Base-by-base conservation (phyloP, 2,888 invertebrate genomes). In the Homarus gammarus region DNA sequence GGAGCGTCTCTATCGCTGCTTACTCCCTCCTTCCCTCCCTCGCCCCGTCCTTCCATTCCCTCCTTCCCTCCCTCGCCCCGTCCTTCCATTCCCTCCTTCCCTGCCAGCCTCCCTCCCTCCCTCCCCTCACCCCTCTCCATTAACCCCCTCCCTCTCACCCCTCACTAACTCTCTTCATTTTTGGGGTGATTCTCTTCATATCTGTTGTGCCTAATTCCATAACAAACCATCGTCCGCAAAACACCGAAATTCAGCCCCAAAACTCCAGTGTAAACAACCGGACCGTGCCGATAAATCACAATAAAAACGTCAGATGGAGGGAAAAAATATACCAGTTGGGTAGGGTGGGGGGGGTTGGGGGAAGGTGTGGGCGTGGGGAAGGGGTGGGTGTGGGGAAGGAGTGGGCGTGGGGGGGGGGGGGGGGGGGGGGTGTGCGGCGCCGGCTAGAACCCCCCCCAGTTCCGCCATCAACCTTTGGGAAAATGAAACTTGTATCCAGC, bases 401-500 rank as follows among this genome's bases (percentile, higher is more conserved):
- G 10, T 36, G 12, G 6, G 40, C 40, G n/a, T n/a, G 44, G n/a
- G n/a, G 12, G 49, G 27, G 44, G 31, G n/a, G 44, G 49, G 75
- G 40, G 44, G 27, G 75, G 49, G 44, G 75, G 44, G 44, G n/a
- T 44, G 44, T 8, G 8, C 12, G 12, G 27, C 72, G 18, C 72
- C 73, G 73, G 73, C 40, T 15, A 12, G n/a, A 73, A 22, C 40
- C 44, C 22, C 73, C 27, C 73, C 38, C 6, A 15, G 68, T n/a
- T 10, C 72, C 40, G 40, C 73, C 18, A 38, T 40, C 38, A 82
- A 6, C 40, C 56, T 22, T 31, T 0, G 18, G 82, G 82, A 82
- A 82, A 82, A 82, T 82, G 82, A 82, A 82, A 82, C 82, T n/a
- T 82, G 70, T 82, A 44, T 31, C 68, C 31, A 36, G n/a, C 56